Base-by-base conservation (phyloP, 2,797 vertebrate species). In the Chromis chromis region DNA sequence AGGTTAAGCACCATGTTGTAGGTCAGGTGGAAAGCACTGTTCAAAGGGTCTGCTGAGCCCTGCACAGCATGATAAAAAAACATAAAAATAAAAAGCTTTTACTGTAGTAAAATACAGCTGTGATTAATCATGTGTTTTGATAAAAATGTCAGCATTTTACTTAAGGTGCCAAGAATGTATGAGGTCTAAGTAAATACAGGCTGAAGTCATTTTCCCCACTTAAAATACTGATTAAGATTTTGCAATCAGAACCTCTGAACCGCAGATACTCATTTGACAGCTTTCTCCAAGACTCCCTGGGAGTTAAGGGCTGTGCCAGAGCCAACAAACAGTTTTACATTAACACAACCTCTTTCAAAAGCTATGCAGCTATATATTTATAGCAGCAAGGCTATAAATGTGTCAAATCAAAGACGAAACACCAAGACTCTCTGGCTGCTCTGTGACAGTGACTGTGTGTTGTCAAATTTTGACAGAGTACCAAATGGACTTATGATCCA, bases 1-100 rank as follows among this genome's bases (percentile, higher is more conserved):
- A 99, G 93, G 86, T 99, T 99, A 79, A 99, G 91, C 70, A 99
- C 97, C 97, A 98, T 99, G 92, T 99, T 99, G 89, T 99, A 99
- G 0, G 98, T 99, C 82, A 97, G 94, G 71, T 99, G 97, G 83
- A 99, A 99, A 3, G 96, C 97, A 44, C 97, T 98, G 91, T 99
- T 98, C 55, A 99, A 86, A 31, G 98, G 97, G 90, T 98, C 98
- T 4, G 98, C 96, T 16, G 97, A 96, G 73, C 97, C 97, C 98
- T 98, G 81, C 10, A 6, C 3, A 24, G 12, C 21, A 64, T 1
- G n/a, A 40, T 1, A 57, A 53, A 31, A 64, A 22, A 36, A 36
- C 0, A 46, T 6, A 14, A 13, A 12, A 22, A 65, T 9, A 39
- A 53, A 39, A 49, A 44, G 16, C 1, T 24, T 55, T 10, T 4